Base-by-base conservation (phyloP, 2,797 vertebrate genomes). In the Lithobates sylvaticus region DNA sequence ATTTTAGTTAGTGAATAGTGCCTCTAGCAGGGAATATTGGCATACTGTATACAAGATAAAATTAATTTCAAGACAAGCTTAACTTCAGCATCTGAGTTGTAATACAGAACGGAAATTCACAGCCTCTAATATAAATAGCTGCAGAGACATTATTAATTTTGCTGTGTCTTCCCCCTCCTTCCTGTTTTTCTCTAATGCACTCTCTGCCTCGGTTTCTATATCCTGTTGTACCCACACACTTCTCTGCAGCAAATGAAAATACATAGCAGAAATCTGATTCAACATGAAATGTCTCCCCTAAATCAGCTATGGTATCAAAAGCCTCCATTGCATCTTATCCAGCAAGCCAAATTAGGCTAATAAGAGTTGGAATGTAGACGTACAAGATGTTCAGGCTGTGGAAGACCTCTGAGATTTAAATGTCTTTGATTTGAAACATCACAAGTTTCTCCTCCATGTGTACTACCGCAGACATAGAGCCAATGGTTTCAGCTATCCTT, bases 321-420 rank as follows among this genome's bases (percentile, higher is more conserved):
- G 69, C 76, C 68, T 84, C 67, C 50, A 77, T 68, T 78, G 75
- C 64, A 67, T 79, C 70, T 42, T 29, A 67, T 74, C 84, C 84
- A 74, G 76, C 54, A 42, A 78, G 47, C 39, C 74, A 70, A 79
- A 85, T 85, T 85, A 85, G 84, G 68, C 61, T 85, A 85, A 79
- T 85, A 85, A 79, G 84, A 79, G 69, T 70, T 79, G 58, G 29
- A 61, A 79, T 80, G 61, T 74, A 67, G 36, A 85, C 16, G 68
- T 74, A 85, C 76, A 79, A 67, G 54, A 79, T 85, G 84, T 79
- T 65, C 84, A 67, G 84, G 39, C 69, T 78, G 27, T 26, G 54
- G 21, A 85, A 80, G 47, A 79, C 84, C 84, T 85, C 76, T 79
- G 84, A 85, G 84, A 80, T 74, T 79, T 73, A 85, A 85, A 85